A percentile compares a stretch with the other conserved stretches of the same genome.
Evolutionary conservation across 2,113 vertebrate genomes (phyloP).

Genomic region (Agelaius phoeniceus): DNA sequence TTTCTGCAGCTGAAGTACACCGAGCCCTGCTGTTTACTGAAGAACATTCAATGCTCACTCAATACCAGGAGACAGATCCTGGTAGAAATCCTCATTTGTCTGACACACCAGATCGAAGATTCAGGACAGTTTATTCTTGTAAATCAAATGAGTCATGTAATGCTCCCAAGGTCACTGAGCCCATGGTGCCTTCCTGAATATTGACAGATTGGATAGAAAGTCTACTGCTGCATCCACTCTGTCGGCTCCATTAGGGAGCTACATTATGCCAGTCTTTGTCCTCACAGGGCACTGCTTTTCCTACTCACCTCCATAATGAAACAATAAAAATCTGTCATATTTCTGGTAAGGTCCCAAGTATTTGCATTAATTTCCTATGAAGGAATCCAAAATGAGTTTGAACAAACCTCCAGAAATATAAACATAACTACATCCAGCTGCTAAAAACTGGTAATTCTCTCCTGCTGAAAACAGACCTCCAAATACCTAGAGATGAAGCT

Average conservation of each 20-base stretch:
- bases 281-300: neutral
- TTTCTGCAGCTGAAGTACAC: neutral
- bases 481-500: neutral
- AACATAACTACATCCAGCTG: neutral
- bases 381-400: neutral
- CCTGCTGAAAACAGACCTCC: neutral
- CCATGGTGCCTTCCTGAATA: neutral
- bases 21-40: neutral
- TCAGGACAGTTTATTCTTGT: constrained; percentile 2
- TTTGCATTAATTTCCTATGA: neutral
- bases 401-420: neutral
- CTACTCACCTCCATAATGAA: neutral
- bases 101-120: neutral
- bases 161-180: constrained; percentile 7
- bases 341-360: neutral
- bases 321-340: neutral
- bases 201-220: neutral
- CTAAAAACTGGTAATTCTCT: neutral
- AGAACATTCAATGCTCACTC: neutral
- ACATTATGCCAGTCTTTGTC: neutral
- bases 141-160: constrained; percentile 5
- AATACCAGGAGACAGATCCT: neutral
- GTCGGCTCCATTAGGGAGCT: neutral
- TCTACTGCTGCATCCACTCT: neutral
- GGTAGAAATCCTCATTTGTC: neutral